These are phyloP conservation scores for Phrynocephalus guinanensis DNA, from an alignment of 2,797 vertebrate species.

Conservation along the genomic window DNA sequence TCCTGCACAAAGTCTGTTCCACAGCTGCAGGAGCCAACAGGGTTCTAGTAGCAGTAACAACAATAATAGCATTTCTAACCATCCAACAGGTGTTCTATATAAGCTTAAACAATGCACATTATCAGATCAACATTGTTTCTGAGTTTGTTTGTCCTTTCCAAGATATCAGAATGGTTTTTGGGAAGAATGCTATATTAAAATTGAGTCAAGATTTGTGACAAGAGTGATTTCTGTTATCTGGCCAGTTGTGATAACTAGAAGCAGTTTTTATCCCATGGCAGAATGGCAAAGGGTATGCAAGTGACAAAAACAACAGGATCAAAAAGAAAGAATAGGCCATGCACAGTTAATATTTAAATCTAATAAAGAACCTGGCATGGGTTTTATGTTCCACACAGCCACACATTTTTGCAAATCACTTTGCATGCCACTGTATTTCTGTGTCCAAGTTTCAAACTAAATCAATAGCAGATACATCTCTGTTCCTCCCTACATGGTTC, in stretches of 20 bases:
- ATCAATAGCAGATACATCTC: conserved; percentile 5
- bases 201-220: conserved; percentile 1
- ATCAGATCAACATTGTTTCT: neutral
- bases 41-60: neutral
- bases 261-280: neutral
- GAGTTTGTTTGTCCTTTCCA: neutral
- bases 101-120: neutral
- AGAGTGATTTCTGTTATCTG: neutral
- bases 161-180: neutral
- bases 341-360: neutral
- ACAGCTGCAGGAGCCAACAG: too few species aligned
- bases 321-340: neutral
- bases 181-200: neutral
- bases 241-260: neutral
- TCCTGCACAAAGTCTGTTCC: too few species aligned
- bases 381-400: neutral
- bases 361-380: neutral
- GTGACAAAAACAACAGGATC: neutral
- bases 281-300: neutral
- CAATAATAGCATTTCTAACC: neutral
- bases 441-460: conserved; percentile 1
- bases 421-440: neutral
- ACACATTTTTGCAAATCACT: conserved; percentile 30
- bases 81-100: neutral
- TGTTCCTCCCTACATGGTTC: neutral